phyloP scores from a whole-genome alignment of 2,888 invertebrate species.

The Lobophora halterata region DNA sequence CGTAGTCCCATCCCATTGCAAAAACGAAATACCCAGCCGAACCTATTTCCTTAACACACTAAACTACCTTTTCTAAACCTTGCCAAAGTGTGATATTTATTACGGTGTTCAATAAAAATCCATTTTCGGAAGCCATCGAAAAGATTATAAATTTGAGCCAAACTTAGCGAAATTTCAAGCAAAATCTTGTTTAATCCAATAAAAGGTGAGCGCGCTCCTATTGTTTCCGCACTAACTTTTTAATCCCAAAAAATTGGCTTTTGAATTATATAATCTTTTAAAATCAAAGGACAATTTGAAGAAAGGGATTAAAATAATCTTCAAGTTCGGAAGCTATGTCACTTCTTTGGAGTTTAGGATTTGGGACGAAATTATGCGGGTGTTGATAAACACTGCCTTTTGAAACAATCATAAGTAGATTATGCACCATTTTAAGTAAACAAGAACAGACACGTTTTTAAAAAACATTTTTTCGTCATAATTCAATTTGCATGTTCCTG shows the following conservation, averaged over 20 bases:
- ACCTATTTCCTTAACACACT: too few species aligned
- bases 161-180: slow-evolving; percentile 5
- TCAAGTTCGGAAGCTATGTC: slow-evolving; percentile 1
- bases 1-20: too few species aligned
- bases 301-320: slow-evolving; percentile 9
- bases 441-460: too few species aligned
- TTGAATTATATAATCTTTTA: neutral
- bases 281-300: slow-evolving; percentile 1
- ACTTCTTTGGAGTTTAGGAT: slow-evolving; percentile 1
- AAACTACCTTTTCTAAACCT: too few species aligned
- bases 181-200: slow-evolving; percentile 13
- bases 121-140: slow-evolving; percentile 3
- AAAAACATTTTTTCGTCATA: too few species aligned
- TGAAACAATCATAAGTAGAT: too few species aligned
- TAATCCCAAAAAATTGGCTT: slow-evolving; percentile 2
- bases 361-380: slow-evolving; percentile 19
- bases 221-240: slow-evolving; percentile 2
- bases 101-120: neutral
- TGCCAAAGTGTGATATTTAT: too few species aligned
- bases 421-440: too few species aligned
- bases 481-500: too few species aligned
- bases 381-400: slow-evolving; percentile 19
- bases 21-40: too few species aligned
- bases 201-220: slow-evolving; percentile 3
- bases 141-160: slow-evolving; percentile 9